A percentile compares a stretch with the other conserved stretches of the same genome.
Conservation (phyloP, 1,140 invertebrate species). For the Brachionus rotundiformis region DNA sequence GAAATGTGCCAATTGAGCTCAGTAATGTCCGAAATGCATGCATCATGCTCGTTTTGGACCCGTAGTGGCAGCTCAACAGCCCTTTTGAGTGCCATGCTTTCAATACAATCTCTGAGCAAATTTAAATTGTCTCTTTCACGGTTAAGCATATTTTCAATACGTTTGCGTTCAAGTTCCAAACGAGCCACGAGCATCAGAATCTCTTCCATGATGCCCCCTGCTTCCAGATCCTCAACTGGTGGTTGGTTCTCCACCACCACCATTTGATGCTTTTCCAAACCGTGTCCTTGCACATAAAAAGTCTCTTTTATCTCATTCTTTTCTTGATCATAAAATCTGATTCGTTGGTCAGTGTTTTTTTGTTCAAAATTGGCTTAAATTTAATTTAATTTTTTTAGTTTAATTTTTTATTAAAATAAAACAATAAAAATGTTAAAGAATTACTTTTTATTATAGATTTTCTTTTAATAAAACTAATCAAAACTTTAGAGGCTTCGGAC, state of each 20-base stretch:
- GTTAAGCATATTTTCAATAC: conserved; percentile 15
- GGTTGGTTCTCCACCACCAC: background rate
- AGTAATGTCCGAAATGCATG: conserved; percentile 46
- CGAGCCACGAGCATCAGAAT: conserved; percentile 42
- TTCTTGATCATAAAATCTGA: background rate
- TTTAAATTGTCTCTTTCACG: conserved; percentile 30
- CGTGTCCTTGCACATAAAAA: background rate
- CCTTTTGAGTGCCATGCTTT: conserved; percentile 32
- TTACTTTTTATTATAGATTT: conserved; percentile 25
- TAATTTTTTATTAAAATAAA: background rate
- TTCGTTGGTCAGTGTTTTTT: background rate
- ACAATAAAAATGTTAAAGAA: background rate
- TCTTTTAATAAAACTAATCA: conserved; percentile 9
- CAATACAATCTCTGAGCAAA: background rate
- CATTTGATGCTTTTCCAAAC: background rate
- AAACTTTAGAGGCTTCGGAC: background rate
- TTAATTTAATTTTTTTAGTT: no score
- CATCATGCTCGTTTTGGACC: conserved; percentile 49
- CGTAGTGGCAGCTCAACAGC: conserved; percentile 8
- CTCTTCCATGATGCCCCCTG: background rate
- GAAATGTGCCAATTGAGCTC: conserved; percentile 51
- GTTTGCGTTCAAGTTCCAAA: conserved; percentile 11
- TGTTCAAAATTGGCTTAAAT: background rate
- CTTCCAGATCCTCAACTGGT: background rate
- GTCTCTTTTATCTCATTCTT: background rate